phyloP scores from a whole-genome alignment of 2,113 vertebrate species.

The Notechis scutatus region DNA sequence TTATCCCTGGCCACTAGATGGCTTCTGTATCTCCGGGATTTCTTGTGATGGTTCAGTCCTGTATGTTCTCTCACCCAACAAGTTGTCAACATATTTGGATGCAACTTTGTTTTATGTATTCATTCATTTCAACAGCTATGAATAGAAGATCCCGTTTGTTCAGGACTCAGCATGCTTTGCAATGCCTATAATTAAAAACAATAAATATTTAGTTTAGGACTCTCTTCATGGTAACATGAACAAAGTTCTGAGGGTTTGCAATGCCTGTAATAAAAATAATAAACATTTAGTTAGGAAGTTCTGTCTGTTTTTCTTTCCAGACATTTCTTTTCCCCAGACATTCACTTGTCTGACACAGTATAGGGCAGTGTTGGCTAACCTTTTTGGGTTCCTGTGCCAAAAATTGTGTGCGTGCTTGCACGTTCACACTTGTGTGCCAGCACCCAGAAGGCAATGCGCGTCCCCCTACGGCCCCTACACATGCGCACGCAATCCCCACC shows the following conservation, averaged over 20 bases:
- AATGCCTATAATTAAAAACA: neutral
- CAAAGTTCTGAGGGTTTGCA: neutral
- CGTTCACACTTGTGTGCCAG: no score
- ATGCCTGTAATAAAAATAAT: no score
- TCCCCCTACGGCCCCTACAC: no score
- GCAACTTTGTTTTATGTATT: neutral
- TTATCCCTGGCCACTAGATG: neutral
- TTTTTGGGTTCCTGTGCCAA: no score
- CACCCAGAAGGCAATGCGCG: no score
- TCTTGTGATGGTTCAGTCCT: neutral
- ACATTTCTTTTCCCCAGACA: neutral
- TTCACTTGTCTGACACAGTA: neutral
- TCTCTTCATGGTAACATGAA: neutral
- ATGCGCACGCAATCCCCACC: no score
- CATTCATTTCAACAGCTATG: neutral
- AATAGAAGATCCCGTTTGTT: neutral
- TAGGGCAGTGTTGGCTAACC: no score
- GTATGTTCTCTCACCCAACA: neutral
- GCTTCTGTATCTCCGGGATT: neutral
- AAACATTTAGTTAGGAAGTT: no score
- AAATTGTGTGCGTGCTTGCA: no score
- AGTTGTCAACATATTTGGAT: neutral
- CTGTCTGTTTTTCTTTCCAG: neutral
- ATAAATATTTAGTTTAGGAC: neutral
- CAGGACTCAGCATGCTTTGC: neutral